Evolutionary conservation across 37 sponge, comb jelly and placozoan species (phyloP).

Genomic region (Cliona cf. orientalis): DNA sequence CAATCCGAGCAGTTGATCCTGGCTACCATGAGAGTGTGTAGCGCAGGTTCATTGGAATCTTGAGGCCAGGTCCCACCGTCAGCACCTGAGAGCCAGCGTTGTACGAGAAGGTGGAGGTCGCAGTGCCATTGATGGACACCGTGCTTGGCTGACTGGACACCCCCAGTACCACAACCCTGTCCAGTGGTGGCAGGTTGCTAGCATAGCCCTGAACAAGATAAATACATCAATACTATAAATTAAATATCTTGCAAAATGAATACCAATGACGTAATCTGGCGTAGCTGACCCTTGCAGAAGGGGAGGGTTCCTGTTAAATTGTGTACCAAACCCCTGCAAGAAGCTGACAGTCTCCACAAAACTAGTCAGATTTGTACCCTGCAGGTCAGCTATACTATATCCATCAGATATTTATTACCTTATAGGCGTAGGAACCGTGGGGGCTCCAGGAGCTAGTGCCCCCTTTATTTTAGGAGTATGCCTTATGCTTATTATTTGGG

Average conservation of each 20-base stretch:
- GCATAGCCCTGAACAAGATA: slow-evolving; percentile 47
- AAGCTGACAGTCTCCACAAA: too few species aligned
- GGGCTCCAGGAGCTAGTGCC: too few species aligned
- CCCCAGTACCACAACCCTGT: slow-evolving; percentile 20
- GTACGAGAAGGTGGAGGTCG: not conserved
- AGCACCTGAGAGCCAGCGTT: not conserved
- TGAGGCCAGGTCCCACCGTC: not conserved
- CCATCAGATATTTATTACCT: too few species aligned
- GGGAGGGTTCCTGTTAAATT: too few species aligned
- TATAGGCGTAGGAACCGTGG: too few species aligned
- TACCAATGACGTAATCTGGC: not conserved
- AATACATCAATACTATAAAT: not conserved
- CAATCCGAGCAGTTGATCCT: not conserved
- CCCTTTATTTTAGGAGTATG: too few species aligned
- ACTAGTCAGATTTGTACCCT: too few species aligned
- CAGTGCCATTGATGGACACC: slow-evolving; percentile 32
- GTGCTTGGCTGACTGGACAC: slow-evolving; percentile 50
- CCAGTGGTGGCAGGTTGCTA: slow-evolving; percentile 41
- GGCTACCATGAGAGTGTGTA: not conserved
- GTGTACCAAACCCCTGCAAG: too few species aligned
- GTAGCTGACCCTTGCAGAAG: too few species aligned
- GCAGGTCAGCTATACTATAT: too few species aligned
- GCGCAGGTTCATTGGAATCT: not conserved
- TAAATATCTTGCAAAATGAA: not conserved
- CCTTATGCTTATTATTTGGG: too few species aligned